These are phyloP conservation scores for Eupeodes latifasciatus DNA, from an alignment of 2,888 invertebrate species.

Conservation along the genomic window DNA sequence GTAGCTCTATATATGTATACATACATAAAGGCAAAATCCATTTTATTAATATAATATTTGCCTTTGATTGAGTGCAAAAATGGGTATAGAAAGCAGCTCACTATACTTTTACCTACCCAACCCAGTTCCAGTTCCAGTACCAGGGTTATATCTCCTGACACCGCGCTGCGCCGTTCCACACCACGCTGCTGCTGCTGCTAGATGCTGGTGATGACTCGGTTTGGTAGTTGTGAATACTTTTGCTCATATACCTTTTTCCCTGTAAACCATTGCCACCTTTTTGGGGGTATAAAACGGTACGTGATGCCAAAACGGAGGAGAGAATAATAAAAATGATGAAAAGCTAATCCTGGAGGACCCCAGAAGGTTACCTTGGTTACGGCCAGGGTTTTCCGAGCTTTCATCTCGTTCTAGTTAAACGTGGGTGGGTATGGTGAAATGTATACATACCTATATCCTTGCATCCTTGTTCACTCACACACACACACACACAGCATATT, in stretches of 20 bases:
- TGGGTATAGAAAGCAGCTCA: constrained; percentile 40
- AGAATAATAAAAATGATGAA: constrained; percentile 74
- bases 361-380: constrained; percentile 77
- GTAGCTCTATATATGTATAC: not conserved
- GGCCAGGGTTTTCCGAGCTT: constrained; percentile 77
- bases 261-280: constrained; percentile 32
- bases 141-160: constrained; percentile 26
- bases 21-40: constrained; percentile 62
- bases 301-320: constrained; percentile 63
- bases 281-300: constrained; percentile 13
- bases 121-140: not conserved
- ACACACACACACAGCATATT: not conserved
- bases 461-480: constrained; percentile 17
- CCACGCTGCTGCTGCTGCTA: not conserved
- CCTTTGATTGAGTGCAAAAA: constrained; percentile 75
- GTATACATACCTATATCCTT: constrained; percentile 30
- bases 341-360: constrained; percentile 76
- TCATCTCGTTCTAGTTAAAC: constrained; percentile 78
- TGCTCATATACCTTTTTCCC: not conserved
- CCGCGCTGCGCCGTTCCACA: not conserved
- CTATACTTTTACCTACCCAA: too few species aligned
- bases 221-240: constrained; percentile 55
- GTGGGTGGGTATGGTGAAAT: constrained; percentile 46
- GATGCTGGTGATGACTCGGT: constrained; percentile 8
- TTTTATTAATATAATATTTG: constrained; percentile 76